Conservation (phyloP, 2,888 invertebrate genomes). For the Bellardia pandia region DNA sequence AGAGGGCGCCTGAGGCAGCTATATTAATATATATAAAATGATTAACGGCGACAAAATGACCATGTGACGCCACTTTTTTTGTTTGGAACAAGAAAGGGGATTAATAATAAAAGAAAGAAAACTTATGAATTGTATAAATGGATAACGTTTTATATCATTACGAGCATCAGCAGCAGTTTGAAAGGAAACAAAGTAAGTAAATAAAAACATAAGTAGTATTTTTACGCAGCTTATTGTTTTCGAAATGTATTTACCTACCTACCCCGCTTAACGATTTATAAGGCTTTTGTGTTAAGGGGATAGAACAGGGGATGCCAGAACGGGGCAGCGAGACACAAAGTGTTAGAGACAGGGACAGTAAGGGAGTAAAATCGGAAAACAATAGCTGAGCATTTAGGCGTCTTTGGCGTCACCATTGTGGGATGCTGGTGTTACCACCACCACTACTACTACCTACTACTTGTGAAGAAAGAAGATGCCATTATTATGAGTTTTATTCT, state of each 20-base stretch:
- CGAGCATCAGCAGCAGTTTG: neutral
- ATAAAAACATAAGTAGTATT: slow-evolving; percentile 27
- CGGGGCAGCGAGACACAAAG: neutral
- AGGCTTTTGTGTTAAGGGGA: neutral
- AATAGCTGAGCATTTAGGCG: slow-evolving; percentile 71
- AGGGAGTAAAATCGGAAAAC: slow-evolving; percentile 37
- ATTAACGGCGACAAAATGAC: slow-evolving; percentile 83
- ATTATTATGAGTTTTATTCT: slow-evolving; percentile 40
- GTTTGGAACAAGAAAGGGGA: slow-evolving; percentile 63
- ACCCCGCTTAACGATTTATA: slow-evolving; percentile 39
- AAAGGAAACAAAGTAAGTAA: slow-evolving; percentile 54
- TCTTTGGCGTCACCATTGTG: slow-evolving; percentile 72
- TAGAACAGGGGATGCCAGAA: neutral
- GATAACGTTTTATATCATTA: neutral
- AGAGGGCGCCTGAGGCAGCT: slow-evolving; percentile 55
- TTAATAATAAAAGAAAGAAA: slow-evolving; percentile 77
- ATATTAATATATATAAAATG: slow-evolving; percentile 75
- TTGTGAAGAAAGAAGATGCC: slow-evolving; percentile 13
- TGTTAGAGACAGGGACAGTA: neutral
- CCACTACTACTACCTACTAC: slow-evolving; percentile 42
- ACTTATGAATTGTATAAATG: slow-evolving; percentile 45
- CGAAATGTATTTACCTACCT: neutral
- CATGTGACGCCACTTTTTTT: slow-evolving; percentile 82
- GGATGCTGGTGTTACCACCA: slow-evolving; percentile 61
- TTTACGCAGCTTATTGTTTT: slow-evolving; percentile 38